Evolutionary conservation across 2,113 vertebrate species (phyloP).

Genomic region (Carassius carassius): DNA sequence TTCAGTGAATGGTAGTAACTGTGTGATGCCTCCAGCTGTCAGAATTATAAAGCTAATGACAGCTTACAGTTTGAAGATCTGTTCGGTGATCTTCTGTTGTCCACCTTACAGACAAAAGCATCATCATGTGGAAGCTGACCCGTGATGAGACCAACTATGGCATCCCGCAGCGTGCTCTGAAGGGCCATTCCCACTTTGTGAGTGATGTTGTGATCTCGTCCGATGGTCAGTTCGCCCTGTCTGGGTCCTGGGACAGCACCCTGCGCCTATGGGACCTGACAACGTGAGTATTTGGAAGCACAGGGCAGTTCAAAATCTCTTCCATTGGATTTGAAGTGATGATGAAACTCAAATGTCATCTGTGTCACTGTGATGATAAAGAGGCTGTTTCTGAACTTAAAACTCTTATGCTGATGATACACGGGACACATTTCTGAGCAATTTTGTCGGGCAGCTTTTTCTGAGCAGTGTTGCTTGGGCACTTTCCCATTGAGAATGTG

Average conservation of each 20-base stretch:
- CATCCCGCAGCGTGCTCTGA: conserved; percentile 88
- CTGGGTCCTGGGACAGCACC: conserved; percentile 90
- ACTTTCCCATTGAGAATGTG: too few species aligned
- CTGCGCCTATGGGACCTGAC: conserved; percentile 95
- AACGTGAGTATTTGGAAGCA: conserved; percentile 77
- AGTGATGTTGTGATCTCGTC: conserved; percentile 97
- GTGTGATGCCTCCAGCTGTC: fast-evolving
- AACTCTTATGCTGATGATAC: too few species aligned
- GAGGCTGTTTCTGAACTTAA: conserved; percentile 93
- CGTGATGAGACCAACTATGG: conserved; percentile 97
- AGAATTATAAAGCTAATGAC: not conserved
- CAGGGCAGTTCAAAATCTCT: not conserved
- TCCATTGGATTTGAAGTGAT: not conserved
- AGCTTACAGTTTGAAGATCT: not conserved
- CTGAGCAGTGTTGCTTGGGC: too few species aligned
- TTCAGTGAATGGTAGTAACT: not conserved
- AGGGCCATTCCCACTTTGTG: conserved; percentile 93
- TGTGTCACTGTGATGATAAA: conserved; percentile 77
- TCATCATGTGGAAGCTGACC: conserved; percentile 99
- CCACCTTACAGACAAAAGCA: conserved; percentile 80
- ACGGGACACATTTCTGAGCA: too few species aligned
- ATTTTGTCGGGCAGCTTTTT: too few species aligned
- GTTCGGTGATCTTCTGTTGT: not conserved
- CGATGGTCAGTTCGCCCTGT: conserved; percentile 94
- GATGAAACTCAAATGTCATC: conserved; percentile 69